Base-by-base conservation (phyloP, 2,113 vertebrate genomes). In the Chlorodrepanis virens region DNA sequence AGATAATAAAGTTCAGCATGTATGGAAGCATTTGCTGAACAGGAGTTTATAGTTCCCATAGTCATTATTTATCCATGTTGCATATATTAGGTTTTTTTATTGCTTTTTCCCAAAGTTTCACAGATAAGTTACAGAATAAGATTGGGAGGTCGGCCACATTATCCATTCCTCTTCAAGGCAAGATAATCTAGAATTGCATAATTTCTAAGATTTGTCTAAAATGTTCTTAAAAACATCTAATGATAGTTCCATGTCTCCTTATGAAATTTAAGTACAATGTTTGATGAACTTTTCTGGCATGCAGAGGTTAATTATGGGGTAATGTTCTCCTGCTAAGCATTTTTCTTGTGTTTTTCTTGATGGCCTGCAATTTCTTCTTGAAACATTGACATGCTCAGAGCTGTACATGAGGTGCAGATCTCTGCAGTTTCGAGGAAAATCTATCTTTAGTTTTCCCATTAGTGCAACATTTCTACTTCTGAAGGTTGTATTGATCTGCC, bases 1-100 rank as follows among this genome's bases (percentile, higher is more conserved):
- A 92, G 91, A 94, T 81, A 78, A 27, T 33, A 31, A 91, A 87
- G 81, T 93, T 96, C 67, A 89, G 37, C 28, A 3, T 60, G 39
- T 63, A 71, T 84, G 25, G 37, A 78, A 91, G 40, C 37, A 37
- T 92, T 94, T 92, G 14, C 61, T 76, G 56, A 69, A 50, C 50
- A 87, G 70, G 70, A 76, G 57, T 71, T 90, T 90, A 27, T 45
- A 56, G 82, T 90, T 96, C 64, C 68, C 49, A 47, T 60, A 70
- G 64, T 78, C 35, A 68, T 95, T 86, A 37, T 74, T 95, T 91
- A 74, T 69, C 39, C 21, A 4, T 63, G 33, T 56, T 92, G 37
- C 35, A 33, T 83, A 23, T 77, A 57, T 83, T 80, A 25, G 27
- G 67, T 93, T 85, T 20, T 92, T 96, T 50, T 35, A 59, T 59